Evolutionary conservation across 2,797 vertebrate species (phyloP).

Genomic region (Aulostomus chinensis): DNA sequence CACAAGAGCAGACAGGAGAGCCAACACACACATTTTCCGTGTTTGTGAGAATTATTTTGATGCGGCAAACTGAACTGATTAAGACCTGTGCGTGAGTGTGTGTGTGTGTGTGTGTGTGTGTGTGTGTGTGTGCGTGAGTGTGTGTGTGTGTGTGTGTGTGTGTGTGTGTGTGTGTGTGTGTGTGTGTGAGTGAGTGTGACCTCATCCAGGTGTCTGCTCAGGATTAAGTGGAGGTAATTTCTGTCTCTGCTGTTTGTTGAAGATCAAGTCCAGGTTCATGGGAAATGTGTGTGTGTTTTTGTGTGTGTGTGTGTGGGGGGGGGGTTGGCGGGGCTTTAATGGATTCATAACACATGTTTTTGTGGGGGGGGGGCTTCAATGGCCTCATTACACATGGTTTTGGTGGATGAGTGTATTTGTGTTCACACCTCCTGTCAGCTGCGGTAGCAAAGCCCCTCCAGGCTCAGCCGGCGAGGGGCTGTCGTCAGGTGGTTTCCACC

Average conservation of each 20-base stretch:
- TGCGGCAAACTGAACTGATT: not conserved
- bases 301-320: not conserved
- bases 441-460: too few relatives aligned
- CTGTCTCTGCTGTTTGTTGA: conserved; percentile 6
- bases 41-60: not conserved
- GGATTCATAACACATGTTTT: too few relatives aligned
- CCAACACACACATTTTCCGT: not conserved
- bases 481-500: too few relatives aligned
- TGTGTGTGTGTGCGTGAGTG: too few relatives aligned
- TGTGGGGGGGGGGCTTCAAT: too few relatives aligned
- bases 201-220: conserved; percentile 34
- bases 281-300: conserved; percentile 9
- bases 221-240: conserved; percentile 33
- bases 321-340: too few relatives aligned
- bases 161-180: too few relatives aligned
- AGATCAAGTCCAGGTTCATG: conserved; percentile 8
- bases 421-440: too few relatives aligned
- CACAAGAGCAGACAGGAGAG: not conserved
- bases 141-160: too few relatives aligned
- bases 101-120: conserved; percentile 2
- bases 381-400: too few relatives aligned
- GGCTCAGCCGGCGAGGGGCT: too few relatives aligned
- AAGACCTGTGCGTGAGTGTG: conserved; percentile 2
- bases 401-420: too few relatives aligned
- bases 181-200: conserved; percentile 45